Conservation (phyloP, 1,140 invertebrate species). For the Lasioglossum baleicum region DNA sequence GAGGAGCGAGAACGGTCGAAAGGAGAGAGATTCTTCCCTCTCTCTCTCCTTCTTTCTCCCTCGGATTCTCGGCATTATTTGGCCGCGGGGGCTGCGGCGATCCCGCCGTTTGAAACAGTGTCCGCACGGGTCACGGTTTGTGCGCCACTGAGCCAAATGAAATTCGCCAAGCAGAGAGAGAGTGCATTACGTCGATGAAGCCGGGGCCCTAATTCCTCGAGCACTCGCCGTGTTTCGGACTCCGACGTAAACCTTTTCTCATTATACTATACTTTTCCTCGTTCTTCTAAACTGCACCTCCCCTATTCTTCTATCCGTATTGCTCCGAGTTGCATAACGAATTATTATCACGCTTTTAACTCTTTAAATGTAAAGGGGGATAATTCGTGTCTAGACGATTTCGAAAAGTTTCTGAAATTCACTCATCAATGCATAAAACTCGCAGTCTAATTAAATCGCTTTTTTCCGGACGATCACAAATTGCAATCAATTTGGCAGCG, state of each 20-base stretch:
- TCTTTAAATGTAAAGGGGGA: too few species aligned
- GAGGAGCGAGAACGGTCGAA: too few species aligned
- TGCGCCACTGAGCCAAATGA: neutral
- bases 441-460: too few species aligned
- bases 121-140: neutral
- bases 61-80: neutral
- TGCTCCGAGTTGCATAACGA: neutral
- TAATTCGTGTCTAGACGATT: too few species aligned
- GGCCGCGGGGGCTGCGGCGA: too few species aligned
- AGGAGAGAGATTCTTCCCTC: too few species aligned
- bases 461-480: too few species aligned
- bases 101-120: neutral
- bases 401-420: too few species aligned
- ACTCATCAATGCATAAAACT: too few species aligned
- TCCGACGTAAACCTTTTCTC: neutral
- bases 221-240: neutral
- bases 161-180: conserved; percentile 5
- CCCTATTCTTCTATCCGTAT: neutral
- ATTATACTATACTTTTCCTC: neutral
- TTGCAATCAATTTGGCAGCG: too few species aligned
- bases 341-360: too few species aligned
- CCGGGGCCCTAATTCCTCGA: neutral
- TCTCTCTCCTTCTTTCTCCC: neutral
- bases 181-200: conserved; percentile 7
- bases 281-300: too few species aligned